Conservation (phyloP, 2,797 vertebrate species). For the Lagocephalus sceleratus region DNA sequence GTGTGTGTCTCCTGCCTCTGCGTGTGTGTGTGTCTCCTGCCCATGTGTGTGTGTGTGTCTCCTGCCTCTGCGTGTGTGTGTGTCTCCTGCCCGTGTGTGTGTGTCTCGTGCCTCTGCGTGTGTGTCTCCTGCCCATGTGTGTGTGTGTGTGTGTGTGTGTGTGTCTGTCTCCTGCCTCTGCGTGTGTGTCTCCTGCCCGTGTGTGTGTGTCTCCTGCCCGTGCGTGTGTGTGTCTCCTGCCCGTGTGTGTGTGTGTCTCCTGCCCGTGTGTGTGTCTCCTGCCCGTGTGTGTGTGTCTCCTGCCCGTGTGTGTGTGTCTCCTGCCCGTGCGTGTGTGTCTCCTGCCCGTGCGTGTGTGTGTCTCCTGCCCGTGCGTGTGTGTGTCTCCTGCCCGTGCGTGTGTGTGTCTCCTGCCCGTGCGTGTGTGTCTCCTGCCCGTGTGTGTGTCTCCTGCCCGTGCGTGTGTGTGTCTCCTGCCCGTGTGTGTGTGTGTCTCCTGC, state of each 20-base stretch:
- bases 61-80: too few species aligned
- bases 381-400: slow-evolving; percentile 20
- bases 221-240: slow-evolving; percentile 18
- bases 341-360: slow-evolving; percentile 12
- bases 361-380: slow-evolving; percentile 21
- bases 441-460: slow-evolving; percentile 31
- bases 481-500: slow-evolving; percentile 1
- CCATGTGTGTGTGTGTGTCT: slow-evolving; percentile 3
- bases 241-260: slow-evolving; percentile 15
- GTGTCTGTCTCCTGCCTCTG: slow-evolving; percentile 39
- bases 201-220: slow-evolving; percentile 28
- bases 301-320: slow-evolving; percentile 12
- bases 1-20: too few species aligned
- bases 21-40: too few species aligned
- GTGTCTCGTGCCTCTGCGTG: too few species aligned
- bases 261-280: slow-evolving; percentile 14
- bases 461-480: slow-evolving; percentile 18
- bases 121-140: slow-evolving; percentile 28
- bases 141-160: slow-evolving; percentile 10
- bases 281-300: slow-evolving; percentile 27
- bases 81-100: slow-evolving; percentile 25
- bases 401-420: slow-evolving; percentile 20
- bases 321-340: too few species aligned
- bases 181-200: slow-evolving; percentile 2
- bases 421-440: too few species aligned